Base-by-base conservation (phyloP, 92 coral and sea anemone genomes). In the Siderastrea siderea region DNA sequence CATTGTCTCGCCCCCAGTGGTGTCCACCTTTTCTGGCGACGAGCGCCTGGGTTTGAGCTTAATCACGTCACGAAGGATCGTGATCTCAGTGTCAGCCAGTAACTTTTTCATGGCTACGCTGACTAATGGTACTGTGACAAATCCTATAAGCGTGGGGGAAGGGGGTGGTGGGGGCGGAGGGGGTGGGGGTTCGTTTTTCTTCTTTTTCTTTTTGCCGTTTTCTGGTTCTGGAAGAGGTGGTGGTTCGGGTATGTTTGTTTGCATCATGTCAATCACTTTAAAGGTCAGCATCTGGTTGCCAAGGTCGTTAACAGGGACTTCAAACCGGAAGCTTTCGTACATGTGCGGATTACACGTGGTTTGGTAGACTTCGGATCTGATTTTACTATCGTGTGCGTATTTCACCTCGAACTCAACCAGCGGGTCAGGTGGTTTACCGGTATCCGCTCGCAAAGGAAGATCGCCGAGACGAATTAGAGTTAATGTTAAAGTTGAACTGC, bases 241-340 rank as follows among this genome's bases (percentile, higher is more conserved):
- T 2, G 95, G 93, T 67, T 79, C 87, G 2, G 96, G 94, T 58
- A 93, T 84, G 47, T 92, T 93, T 6, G 96, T 91, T 80, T 91
- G 86, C 91, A 95, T 93, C 91, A 96, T 89, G 78, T 98, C 99
- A 61, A 96, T 96, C 63, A 98, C 90, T 72, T 95, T 92, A 86
- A 98, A 96, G 73, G 95, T 94, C 48, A 98, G 87, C 65, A 94
- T 98, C 88, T 98, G 99, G 63, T 88, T 92, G 26, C 96, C 96
- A 51, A 98, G 96, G 61, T 98, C 99, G 78, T 93, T 94, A 48
- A 96, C 96, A 15, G 98, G 98, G 7, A 98, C 94, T 51, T 98
- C 99, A 59, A 98, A 98, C 71, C 97, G 88, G 86, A 98, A 98
- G 82, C 98, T 98, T 78, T 98, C 99, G 54, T 98, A 94, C 90